These are phyloP conservation scores for Excalfactoria chinensis DNA, from an alignment of 2,113 vertebrate species.

Conservation along the genomic window DNA sequence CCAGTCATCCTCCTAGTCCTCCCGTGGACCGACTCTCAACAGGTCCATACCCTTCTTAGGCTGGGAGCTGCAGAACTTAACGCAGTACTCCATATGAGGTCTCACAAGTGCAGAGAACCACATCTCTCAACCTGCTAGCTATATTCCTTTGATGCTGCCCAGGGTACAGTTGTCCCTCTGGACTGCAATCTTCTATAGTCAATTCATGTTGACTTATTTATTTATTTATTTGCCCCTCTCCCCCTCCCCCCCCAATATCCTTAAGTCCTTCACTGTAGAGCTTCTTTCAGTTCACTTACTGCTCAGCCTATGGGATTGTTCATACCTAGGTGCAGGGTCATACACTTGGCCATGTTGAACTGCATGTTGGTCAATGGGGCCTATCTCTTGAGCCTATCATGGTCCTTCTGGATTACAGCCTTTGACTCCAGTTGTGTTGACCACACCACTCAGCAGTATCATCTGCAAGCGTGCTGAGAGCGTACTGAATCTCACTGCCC, in stretches of 20 bases:
- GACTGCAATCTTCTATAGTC: neutral
- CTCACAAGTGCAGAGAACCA: neutral
- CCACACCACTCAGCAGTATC: neutral
- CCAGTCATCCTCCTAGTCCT: neutral
- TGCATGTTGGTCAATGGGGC: neutral
- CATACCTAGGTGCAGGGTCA: neutral
- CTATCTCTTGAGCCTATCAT: neutral
- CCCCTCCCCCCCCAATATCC: neutral
- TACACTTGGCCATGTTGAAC: neutral
- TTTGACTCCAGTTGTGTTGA: neutral
- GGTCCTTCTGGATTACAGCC: neutral
- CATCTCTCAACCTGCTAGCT: neutral
- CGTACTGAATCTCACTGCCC: neutral
- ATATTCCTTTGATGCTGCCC: neutral
- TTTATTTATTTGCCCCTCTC: too few relatives aligned
- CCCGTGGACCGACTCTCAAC: neutral
- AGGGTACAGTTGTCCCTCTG: neutral
- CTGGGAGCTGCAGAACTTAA: neutral
- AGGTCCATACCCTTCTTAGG: neutral
- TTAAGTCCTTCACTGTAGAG: neutral
- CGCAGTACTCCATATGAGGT: neutral
- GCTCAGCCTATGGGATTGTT: neutral
- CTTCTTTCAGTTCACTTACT: neutral
- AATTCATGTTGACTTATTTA: neutral
- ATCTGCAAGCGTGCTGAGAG: neutral